phyloP scores from a whole-genome alignment of 2,888 invertebrate species.

The Trachelus tabidus region DNA sequence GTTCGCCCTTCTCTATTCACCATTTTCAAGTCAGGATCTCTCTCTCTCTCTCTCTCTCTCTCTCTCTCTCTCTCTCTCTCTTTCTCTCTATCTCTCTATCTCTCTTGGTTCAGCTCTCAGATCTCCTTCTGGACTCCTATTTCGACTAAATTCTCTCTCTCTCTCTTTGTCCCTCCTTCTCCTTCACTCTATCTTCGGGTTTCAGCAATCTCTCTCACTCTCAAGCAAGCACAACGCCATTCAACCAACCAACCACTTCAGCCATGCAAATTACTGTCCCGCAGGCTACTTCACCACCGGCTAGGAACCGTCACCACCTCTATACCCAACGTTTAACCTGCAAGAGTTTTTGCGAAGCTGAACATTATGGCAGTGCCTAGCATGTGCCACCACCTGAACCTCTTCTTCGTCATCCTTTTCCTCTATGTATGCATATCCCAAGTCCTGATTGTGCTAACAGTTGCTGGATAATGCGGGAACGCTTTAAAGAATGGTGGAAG shows the following conservation, averaged over 20 bases:
- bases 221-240: conserved; percentile 12
- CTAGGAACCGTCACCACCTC: conserved; percentile 25
- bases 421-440: not conserved
- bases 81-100: no score
- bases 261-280: conserved; percentile 37
- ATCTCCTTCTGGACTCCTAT: conserved; percentile 3
- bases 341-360: conserved; percentile 20
- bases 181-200: not conserved
- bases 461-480: not conserved
- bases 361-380: conserved; percentile 3
- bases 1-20: not conserved
- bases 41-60: conserved; percentile 10
- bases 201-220: not conserved
- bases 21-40: not conserved
- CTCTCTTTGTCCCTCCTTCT: conserved; percentile 13
- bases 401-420: conserved; percentile 15
- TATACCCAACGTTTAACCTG: conserved; percentile 15
- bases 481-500: not conserved
- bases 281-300: conserved; percentile 29
- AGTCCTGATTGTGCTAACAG: not conserved
- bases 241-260: conserved; percentile 25
- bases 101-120: conserved; percentile 10
- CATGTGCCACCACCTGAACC: conserved; percentile 5
- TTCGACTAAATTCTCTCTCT: conserved; percentile 2
- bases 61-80: conserved; percentile 9